Evolutionary conservation across 2,113 vertebrate species (phyloP), one percentile per base, ranked within the genome.

Genomic region (Erythrolamprus reginae): DNA sequence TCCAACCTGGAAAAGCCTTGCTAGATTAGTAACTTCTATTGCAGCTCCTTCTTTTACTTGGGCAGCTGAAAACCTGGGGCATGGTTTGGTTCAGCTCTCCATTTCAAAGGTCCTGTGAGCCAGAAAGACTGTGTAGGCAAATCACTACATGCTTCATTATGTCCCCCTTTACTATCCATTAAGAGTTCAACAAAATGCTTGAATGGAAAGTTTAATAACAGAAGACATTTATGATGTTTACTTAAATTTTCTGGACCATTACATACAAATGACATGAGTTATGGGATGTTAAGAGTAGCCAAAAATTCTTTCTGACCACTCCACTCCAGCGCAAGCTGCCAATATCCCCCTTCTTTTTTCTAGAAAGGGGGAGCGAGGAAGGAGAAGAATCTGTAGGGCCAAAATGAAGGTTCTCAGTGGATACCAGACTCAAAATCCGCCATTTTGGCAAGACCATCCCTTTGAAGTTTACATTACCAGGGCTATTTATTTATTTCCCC

Each of bases 401-500:
- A 97, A 97, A 97, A 96, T 93, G 86, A 94, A 96, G 94, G 96
- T 97, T 97, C 96, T 95, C 96, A 97, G 95, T 96, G 94, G 96
- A 96, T 94, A 95, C 95, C 96, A 96, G 96, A 96, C 95, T 96
- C 95, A 93, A 95, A 97, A 96, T 95, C 95, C 93, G 84, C 94
- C 93, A 91, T 90, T 93, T 93, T 96, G 97, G 97, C 97, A 97
- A 97, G 94, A 97, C 96, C 96, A 93, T 97, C 96, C 98, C 97
- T 97, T 98, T 97, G 96, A 97, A 97, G 97, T 96, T 98, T 98
- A 98, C 97, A 97, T 98, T 98, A 97, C 96, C 96, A 96, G 96
- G 96, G 93, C 97, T 97, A 97, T 98, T 98, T 98, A 98, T 98
- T 98, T 98, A 98, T 98, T 97, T 97, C 96, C 95, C 96, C 96